Conservation (phyloP, 2,888 invertebrate species). For the Ichneumoninae sp. region DNA sequence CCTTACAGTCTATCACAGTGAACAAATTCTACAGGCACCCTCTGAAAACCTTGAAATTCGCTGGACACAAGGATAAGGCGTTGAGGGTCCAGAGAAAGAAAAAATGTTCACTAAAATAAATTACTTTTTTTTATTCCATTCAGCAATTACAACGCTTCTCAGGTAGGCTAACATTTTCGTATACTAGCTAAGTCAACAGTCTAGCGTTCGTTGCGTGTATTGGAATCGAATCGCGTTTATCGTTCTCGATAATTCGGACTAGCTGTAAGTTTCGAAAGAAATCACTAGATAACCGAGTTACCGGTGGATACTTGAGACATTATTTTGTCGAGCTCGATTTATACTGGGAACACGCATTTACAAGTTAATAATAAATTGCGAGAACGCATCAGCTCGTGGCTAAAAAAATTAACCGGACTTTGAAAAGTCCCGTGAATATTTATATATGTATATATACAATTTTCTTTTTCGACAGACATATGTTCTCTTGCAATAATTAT, state of each 20-base stretch:
- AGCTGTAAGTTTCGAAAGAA: conserved; percentile 1
- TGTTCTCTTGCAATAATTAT: conserved; percentile 31
- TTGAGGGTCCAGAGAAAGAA: conserved; percentile 76
- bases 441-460: conserved; percentile 1
- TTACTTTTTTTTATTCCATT: conserved; percentile 77
- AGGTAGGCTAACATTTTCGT: conserved; percentile 71
- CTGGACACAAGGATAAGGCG: conserved; percentile 71
- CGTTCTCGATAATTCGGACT: conserved; percentile 30
- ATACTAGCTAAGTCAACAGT: conserved; percentile 71
- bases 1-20: background rate
- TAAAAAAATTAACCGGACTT: conserved; percentile 41
- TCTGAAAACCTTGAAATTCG: conserved; percentile 30
- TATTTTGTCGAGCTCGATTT: conserved; percentile 1
- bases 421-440: conserved; percentile 18
- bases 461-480: conserved; percentile 33
- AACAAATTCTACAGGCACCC: conserved; percentile 19
- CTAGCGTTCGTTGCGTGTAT: conserved; percentile 62
- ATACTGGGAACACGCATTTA: conserved; percentile 1
- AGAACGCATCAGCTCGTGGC: background rate
- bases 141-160: conserved; percentile 78
- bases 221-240: conserved; percentile 48
- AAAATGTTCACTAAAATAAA: conserved; percentile 79
- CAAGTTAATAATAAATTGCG: background rate
- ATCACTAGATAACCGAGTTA: conserved; percentile 9
- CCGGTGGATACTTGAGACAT: background rate